phyloP scores from a whole-genome alignment of 2,113 vertebrate genomes.

The Neodon shergylaensis region DNA sequence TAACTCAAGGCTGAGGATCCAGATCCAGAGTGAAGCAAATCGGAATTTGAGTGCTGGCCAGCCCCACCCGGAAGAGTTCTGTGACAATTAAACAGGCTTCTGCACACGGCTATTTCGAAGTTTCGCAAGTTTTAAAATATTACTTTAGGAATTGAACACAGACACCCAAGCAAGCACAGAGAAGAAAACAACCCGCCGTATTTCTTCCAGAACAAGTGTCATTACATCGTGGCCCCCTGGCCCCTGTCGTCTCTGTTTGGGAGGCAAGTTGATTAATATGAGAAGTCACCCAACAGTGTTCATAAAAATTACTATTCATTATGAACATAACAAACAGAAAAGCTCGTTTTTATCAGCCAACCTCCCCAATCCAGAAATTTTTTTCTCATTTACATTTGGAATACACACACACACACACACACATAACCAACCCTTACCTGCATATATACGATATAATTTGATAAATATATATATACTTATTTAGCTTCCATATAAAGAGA shows the following conservation, averaged over 20 bases:
- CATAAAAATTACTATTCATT: constrained; percentile 17
- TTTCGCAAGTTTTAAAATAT: constrained; percentile 17
- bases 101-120: background rate
- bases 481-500: too few species aligned
- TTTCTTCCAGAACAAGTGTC: background rate
- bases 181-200: background rate
- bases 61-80: background rate
- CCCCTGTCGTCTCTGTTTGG: constrained; percentile 1
- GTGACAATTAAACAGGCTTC: background rate
- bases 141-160: constrained; percentile 12
- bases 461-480: too few species aligned
- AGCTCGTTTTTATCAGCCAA: background rate
- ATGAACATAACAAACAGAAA: background rate
- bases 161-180: background rate
- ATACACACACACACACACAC: too few species aligned
- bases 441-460: too few species aligned
- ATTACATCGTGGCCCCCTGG: background rate
- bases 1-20: constrained; percentile 30
- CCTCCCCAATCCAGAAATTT: background rate
- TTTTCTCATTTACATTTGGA: background rate
- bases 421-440: too few species aligned
- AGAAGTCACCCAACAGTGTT: constrained; percentile 8
- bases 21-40: background rate
- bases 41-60: background rate
- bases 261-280: background rate